phyloP scores from a whole-genome alignment of 2,113 vertebrate species.

The Thalassarche chlororhynchos region DNA sequence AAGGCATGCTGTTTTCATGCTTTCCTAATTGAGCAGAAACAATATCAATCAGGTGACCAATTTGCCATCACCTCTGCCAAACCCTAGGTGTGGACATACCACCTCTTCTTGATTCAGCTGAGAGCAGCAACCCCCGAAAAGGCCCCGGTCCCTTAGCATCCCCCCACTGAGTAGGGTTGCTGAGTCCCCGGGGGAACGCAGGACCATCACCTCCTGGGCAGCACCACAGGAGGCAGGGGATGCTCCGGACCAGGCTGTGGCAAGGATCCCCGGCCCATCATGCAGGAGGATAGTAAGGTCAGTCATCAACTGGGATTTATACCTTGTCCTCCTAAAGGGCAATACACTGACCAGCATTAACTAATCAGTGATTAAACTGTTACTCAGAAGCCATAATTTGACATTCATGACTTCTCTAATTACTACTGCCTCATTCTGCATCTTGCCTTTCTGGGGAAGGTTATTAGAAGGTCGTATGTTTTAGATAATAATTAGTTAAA shows the following conservation, averaged over 20 bases:
- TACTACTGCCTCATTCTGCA: background rate
- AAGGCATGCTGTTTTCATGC: background rate
- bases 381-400: background rate
- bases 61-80: background rate
- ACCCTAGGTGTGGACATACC: background rate
- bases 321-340: background rate
- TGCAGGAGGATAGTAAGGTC: background rate
- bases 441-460: background rate
- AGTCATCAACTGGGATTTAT: background rate
- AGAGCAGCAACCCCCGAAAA: background rate
- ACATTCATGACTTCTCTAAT: background rate
- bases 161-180: background rate
- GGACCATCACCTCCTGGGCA: background rate
- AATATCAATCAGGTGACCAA: background rate
- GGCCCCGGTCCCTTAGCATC: fast-evolving
- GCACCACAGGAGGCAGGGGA: background rate
- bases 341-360: background rate
- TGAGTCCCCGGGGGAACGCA: background rate
- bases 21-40: background rate
- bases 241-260: background rate
- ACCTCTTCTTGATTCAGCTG: background rate
- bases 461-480: background rate
- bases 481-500: background rate
- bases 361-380: background rate
- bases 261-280: background rate